These are phyloP conservation scores for Apodemia mormo DNA, from an alignment of 2,888 invertebrate genomes.

Conservation along the genomic window DNA sequence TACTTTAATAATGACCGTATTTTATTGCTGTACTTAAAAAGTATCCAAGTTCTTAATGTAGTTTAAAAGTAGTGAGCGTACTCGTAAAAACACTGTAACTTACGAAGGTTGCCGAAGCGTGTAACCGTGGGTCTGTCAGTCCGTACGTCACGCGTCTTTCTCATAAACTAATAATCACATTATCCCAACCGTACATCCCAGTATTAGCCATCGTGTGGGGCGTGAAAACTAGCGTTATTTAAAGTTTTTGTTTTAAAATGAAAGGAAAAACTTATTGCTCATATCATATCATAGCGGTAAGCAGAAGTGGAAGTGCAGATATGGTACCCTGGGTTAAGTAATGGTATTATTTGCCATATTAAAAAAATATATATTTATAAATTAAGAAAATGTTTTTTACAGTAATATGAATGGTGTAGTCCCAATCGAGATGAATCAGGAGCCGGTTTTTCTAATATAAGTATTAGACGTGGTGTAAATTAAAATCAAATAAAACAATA, in stretches of 20 bases:
- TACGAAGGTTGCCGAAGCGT: slow-evolving; percentile 31
- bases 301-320: too few species aligned
- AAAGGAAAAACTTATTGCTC: too few species aligned
- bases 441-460: too few species aligned
- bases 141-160: slow-evolving; percentile 38
- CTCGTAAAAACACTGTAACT: not conserved
- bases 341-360: too few species aligned
- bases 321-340: too few species aligned
- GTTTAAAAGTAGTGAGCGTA: slow-evolving; percentile 22
- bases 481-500: too few species aligned
- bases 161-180: slow-evolving; percentile 46
- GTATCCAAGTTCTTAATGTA: not conserved
- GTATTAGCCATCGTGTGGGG: slow-evolving; percentile 33
- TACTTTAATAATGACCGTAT: not conserved
- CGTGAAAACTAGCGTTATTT: slow-evolving; percentile 25
- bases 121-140: slow-evolving; percentile 36
- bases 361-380: too few species aligned
- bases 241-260: not conserved
- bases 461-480: too few species aligned
- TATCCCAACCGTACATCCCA: slow-evolving; percentile 34
- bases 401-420: too few species aligned
- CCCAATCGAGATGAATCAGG: too few species aligned
- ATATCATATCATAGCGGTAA: too few species aligned
- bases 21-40: slow-evolving; percentile 1
- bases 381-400: too few species aligned